Base-by-base conservation (phyloP, 2,797 vertebrate species). In the Odontamblyopus lacepedii region DNA sequence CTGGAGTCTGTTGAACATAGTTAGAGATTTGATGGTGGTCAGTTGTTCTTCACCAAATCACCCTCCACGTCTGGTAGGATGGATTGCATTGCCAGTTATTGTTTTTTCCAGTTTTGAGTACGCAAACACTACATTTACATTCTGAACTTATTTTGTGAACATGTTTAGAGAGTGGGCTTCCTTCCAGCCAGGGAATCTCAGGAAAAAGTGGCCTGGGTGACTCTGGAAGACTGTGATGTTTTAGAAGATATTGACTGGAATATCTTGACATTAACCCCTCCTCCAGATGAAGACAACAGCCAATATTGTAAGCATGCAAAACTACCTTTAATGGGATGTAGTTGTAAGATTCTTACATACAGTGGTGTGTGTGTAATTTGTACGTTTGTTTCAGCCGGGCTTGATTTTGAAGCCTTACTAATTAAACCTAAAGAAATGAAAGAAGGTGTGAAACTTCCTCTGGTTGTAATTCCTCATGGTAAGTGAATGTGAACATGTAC, bases 401-500 rank as follows among this genome's bases (percentile, higher is more conserved):
- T 99, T 78, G 93, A 97, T 82, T 99, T 97, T 13, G 97, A 98
- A 88, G 96, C 92, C 35, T 92, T 99, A 80, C 90, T 99, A 66
- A 86, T 99, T 78, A 95, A 92, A 87, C 98, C 98, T 30, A 94
- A 88, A 4, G 75, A 93, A 41, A 56, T 87, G 12, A 79, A 90
- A 6, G 71, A 93, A n/a, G 89, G 91, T 60, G 86, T 81, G 72
- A 96, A 95, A 72, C 86, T 94, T 30, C 97, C 98, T n/a, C 89
- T 99, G 71, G 87, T 99, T 0, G 96, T 98, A 77, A 92, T 82
- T 82, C 96, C 97, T 65, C 98, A 99, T 35, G 98, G 98, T 99
- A 85, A 64, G 95, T 92, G 74, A 7, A 19, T 73, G 5, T 69
- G 32, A 3, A 32, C 16, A 11, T 32, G 16, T 6, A 53, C 5